Percentiles rank a stretch among this genome's conserved stretches.
phyloP scores from a whole-genome alignment of 2,113 vertebrate genomes.

The Deroptyus accipitrinus region DNA sequence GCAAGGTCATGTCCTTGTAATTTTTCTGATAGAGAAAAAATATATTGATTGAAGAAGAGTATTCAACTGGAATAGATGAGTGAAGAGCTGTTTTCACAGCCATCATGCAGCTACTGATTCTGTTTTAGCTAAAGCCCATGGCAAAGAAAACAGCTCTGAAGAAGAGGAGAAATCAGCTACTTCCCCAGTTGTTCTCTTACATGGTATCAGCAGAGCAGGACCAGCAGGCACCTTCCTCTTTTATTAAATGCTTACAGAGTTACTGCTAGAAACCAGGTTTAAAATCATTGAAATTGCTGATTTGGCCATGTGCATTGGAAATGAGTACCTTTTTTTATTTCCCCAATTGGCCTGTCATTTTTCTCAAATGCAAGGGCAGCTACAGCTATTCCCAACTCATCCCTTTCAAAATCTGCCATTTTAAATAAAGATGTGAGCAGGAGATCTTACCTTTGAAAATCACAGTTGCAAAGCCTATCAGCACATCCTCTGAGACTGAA shows the following conservation, averaged over 20 bases:
- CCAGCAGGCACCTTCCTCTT: background rate
- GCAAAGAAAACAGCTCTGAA: background rate
- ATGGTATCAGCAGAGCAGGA: background rate
- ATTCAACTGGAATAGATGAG: background rate
- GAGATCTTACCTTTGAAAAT: background rate
- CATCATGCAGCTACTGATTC: background rate
- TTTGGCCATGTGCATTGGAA: background rate
- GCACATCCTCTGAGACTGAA: background rate
- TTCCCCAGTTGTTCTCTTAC: background rate
- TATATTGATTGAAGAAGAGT: background rate
- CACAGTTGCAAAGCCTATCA: background rate
- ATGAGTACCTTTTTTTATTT: slow-evolving; percentile 17
- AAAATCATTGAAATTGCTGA: background rate
- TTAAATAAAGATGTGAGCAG: background rate
- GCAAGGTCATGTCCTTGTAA: background rate
- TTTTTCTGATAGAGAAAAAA: background rate
- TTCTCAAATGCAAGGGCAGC: background rate
- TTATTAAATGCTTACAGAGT: background rate
- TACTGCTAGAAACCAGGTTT: background rate
- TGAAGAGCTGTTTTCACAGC: background rate
- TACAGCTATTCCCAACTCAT: background rate
- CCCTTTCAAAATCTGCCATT: background rate
- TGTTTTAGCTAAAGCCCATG: background rate
- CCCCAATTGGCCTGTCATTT: background rate
- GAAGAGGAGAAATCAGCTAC: background rate